Base-by-base conservation (phyloP, 2,888 invertebrate species). In the Neoitamus cyanurus region DNA sequence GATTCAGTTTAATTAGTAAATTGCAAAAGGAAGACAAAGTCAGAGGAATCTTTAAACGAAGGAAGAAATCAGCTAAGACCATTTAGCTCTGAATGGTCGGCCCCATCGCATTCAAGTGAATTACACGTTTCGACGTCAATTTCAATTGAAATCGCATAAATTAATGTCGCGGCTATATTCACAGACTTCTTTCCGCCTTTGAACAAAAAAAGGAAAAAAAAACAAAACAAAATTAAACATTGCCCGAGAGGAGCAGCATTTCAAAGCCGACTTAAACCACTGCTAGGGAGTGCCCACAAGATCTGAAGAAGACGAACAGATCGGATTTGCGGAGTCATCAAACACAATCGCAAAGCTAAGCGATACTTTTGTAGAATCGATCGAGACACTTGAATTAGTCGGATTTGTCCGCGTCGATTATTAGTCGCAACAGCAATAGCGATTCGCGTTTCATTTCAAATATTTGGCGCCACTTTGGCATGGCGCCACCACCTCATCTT, bases 401-500 rank as follows among this genome's bases (percentile, higher is more conserved):
- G 15, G 78, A 30, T 48, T 46, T 75, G 34, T 37, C 7, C 75
- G 75, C 75, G 15, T 5, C 37, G 78, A 42, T 58, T 80, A 20
- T 58, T 80, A 42, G 75, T 37, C 58, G 9, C 58, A 46, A 7
- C 15, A 58, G 58, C 20, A 58, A 20, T 7, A 37, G 6, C 46
- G 25, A 58, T 68, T 84, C 31, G 36, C 15, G 48, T 84, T 58
- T 68, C 34, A 37, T 84, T 83, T 84, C 68, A 84, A 75, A 84
- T 77, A 77, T 84, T 84, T 84, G 84, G 84, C 84, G 84, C 84
- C 84, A 75, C 58, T 84, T 84, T 77, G 84, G 48, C 84, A 84
- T 84, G 84, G 84, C 84, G 84, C 73, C 84, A 75, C 36, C 58
- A 28, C 73, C 48, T 42, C 42, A 58, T 83, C 36, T 75, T 75